Percentiles rank a stretch among this genome's conserved stretches.
Evolutionary conservation across 2,113 vertebrate genomes (phyloP).

Genomic region (Rhizomys pruinosus): DNA sequence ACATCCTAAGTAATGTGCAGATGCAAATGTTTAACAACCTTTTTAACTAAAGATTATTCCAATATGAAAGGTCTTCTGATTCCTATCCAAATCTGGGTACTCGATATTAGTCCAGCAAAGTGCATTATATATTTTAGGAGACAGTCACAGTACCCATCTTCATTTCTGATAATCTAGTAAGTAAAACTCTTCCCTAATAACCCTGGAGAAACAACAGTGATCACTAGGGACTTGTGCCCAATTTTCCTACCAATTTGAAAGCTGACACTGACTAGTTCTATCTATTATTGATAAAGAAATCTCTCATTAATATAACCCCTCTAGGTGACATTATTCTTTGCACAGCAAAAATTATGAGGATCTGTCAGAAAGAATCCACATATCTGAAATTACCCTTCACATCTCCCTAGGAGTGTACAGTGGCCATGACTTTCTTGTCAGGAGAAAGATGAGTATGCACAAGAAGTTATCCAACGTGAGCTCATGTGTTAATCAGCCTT

Average conservation of each 20-base stretch:
- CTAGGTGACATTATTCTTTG: slow-evolving; percentile 55
- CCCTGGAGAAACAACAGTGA: slow-evolving; percentile 37
- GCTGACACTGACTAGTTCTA: slow-evolving; percentile 25
- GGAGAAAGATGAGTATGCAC: neutral
- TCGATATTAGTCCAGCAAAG: neutral
- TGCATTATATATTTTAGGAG: neutral
- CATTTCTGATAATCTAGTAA: slow-evolving; percentile 4
- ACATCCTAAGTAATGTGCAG: neutral
- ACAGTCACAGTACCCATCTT: neutral
- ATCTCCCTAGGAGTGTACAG: neutral
- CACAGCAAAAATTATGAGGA: slow-evolving; percentile 49
- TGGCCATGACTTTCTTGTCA: neutral
- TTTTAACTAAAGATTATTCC: slow-evolving; percentile 8
- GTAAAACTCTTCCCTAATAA: slow-evolving; percentile 17
- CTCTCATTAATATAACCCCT: slow-evolving; percentile 59
- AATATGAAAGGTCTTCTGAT: neutral
- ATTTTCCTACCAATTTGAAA: slow-evolving; percentile 51
- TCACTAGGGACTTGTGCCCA: neutral
- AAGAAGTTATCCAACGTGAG: neutral
- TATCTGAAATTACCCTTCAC: slow-evolving; percentile 18
- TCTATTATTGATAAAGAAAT: slow-evolving; percentile 68
- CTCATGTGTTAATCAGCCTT: neutral
- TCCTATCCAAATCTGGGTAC: neutral
- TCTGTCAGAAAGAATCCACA: slow-evolving; percentile 31
- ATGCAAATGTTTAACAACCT: neutral